A percentile compares a stretch with the other conserved stretches of the same genome.
Conservation (phyloP, 2,888 invertebrate species). For the Nomada fucata region DNA sequence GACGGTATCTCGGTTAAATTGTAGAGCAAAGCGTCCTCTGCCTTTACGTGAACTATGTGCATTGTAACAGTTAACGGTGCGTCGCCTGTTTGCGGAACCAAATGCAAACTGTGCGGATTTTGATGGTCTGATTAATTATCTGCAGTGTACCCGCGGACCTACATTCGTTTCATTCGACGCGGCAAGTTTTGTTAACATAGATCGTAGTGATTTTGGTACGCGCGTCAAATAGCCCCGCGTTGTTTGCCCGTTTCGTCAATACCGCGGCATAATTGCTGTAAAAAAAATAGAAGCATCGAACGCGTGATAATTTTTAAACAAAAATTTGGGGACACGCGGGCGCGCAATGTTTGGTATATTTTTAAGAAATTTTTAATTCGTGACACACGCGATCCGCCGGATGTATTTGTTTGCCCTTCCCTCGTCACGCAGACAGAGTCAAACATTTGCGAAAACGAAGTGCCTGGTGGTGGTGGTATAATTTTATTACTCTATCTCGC, state of each 20-base stretch:
- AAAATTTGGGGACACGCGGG: too few relatives aligned
- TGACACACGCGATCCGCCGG: too few relatives aligned
- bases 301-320: too few relatives aligned
- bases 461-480: not conserved
- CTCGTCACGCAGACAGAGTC: not conserved
- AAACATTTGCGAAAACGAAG: not conserved
- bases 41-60: conserved; percentile 16
- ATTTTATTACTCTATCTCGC: conserved; percentile 16
- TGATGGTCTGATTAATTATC: conserved; percentile 14
- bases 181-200: not conserved
- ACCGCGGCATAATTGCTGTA: too few relatives aligned
- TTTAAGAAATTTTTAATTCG: too few relatives aligned
- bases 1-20: conserved; percentile 52
- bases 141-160: not conserved
- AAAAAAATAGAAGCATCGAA: too few relatives aligned
- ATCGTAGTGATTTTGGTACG: not conserved
- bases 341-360: too few relatives aligned
- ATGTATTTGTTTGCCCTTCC: not conserved
- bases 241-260: too few relatives aligned
- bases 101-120: conserved; percentile 10
- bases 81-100: conserved; percentile 4
- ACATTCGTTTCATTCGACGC: not conserved
- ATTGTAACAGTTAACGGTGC: conserved; percentile 28
- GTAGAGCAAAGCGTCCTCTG: conserved; percentile 25
- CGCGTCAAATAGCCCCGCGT: not conserved